A percentile compares a stretch with the other conserved stretches of the same genome.
Evolutionary conservation across 2,888 invertebrate genomes (phyloP).

Genomic region (Axea sp.): DNA sequence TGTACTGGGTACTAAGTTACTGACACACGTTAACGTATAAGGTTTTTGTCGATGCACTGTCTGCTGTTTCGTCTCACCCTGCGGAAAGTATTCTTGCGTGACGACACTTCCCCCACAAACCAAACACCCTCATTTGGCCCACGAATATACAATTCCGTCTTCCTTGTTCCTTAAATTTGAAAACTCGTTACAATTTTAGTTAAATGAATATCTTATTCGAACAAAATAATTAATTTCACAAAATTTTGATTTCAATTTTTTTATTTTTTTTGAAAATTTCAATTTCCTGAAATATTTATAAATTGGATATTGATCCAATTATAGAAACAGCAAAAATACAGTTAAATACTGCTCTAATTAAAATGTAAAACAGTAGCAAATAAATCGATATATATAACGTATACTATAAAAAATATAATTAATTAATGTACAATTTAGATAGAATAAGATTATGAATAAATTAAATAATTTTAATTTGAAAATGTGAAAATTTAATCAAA

Average conservation of each 20-base stretch:
- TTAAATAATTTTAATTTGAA: too few species aligned
- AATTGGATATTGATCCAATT: too few species aligned
- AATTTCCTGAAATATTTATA: background rate
- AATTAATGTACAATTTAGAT: too few species aligned
- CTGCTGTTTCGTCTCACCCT: conserved; percentile 67
- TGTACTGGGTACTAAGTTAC: conserved; percentile 67
- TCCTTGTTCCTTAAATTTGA: conserved; percentile 34
- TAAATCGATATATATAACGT: too few species aligned
- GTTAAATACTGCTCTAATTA: too few species aligned
- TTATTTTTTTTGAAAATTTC: background rate
- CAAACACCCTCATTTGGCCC: conserved; percentile 51
- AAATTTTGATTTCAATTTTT: too few species aligned
- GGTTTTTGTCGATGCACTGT: conserved; percentile 62
- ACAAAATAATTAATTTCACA: conserved; percentile 7
- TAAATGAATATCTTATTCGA: conserved; percentile 17
- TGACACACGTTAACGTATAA: conserved; percentile 66
- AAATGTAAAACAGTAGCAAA: too few species aligned
- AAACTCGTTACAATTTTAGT: conserved; percentile 38
- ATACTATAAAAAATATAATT: too few species aligned
- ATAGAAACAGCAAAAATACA: too few species aligned
- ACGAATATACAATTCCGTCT: conserved; percentile 35
- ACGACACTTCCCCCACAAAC: conserved; percentile 69
- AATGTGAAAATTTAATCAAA: too few species aligned
- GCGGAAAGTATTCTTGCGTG: conserved; percentile 70
- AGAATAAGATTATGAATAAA: too few species aligned